phyloP scores from a whole-genome alignment of 2,888 invertebrate genomes.

The Alloplasta piceator region DNA sequence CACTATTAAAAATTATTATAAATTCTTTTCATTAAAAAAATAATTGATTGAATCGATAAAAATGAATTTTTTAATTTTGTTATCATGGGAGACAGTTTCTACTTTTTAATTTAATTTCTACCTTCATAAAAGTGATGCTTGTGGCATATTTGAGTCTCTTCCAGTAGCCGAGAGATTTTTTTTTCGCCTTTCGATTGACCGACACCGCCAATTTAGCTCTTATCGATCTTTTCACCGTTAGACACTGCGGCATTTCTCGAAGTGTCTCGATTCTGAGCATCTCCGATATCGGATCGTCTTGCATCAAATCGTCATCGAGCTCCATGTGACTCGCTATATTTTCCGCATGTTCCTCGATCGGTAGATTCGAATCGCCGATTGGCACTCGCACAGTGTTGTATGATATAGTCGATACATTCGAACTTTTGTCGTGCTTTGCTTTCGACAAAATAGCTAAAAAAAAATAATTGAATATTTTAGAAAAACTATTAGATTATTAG shows the following conservation, averaged over 20 bases:
- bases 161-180: slow-evolving; percentile 85
- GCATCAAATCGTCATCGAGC: slow-evolving; percentile 87
- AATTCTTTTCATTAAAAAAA: background rate
- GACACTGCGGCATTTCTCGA: slow-evolving; percentile 88
- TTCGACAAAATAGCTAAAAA: slow-evolving; percentile 46
- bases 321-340: slow-evolving; percentile 88
- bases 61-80: no score
- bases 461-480: no score
- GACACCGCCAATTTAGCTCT: slow-evolving; percentile 87
- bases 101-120: slow-evolving; percentile 69
- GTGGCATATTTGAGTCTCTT: slow-evolving; percentile 86
- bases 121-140: slow-evolving; percentile 86
- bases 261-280: slow-evolving; percentile 87
- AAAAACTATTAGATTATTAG: no score
- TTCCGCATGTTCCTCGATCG: slow-evolving; percentile 85
- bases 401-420: slow-evolving; percentile 28
- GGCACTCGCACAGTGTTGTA: slow-evolving; percentile 47
- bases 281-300: slow-evolving; percentile 87
- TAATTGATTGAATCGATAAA: background rate
- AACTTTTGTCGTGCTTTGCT: slow-evolving; percentile 29
- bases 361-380: slow-evolving; percentile 49
- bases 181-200: slow-evolving; percentile 85
- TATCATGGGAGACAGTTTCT: no score
- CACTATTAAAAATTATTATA: slow-evolving; percentile 37
- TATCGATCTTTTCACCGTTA: slow-evolving; percentile 88